phyloP scores from a whole-genome alignment of 1,140 invertebrate genomes.

The Diorhabda elongata region DNA sequence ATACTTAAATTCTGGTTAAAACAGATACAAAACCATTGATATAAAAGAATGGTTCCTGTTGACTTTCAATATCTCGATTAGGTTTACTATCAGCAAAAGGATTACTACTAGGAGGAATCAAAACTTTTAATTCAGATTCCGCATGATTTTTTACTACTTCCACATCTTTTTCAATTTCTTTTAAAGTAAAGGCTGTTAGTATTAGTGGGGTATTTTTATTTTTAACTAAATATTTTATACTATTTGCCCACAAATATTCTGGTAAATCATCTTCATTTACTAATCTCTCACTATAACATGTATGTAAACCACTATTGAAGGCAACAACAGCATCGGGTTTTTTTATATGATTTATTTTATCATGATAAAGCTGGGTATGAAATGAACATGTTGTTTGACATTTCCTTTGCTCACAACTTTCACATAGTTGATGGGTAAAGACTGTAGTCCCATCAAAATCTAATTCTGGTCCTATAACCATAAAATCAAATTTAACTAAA shows the following conservation, averaged over 20 bases:
- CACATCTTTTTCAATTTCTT: slow-evolving; percentile 36
- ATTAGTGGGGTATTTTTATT: slow-evolving; percentile 34
- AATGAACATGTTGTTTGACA: slow-evolving; percentile 22
- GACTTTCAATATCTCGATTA: slow-evolving; percentile 29
- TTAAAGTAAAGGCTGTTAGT: slow-evolving; percentile 42
- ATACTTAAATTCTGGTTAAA: slow-evolving; percentile 9
- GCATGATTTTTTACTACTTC: slow-evolving; percentile 14
- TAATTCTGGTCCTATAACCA: slow-evolving; percentile 42
- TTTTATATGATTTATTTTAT: slow-evolving; percentile 29
- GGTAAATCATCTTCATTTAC: not conserved
- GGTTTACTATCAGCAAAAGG: slow-evolving; percentile 34
- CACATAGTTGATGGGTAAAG: slow-evolving; percentile 24
- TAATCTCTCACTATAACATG: slow-evolving; percentile 23
- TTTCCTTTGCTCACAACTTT: slow-evolving; percentile 28
- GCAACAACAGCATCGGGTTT: slow-evolving; percentile 40
- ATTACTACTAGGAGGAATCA: slow-evolving; percentile 28
- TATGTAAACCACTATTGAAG: slow-evolving; percentile 45
- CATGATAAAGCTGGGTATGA: slow-evolving; percentile 34
- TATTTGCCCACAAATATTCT: slow-evolving; percentile 39
- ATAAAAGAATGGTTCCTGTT: slow-evolving; percentile 32
- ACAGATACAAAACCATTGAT: slow-evolving; percentile 33
- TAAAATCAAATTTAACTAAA: slow-evolving; percentile 29
- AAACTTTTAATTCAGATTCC: slow-evolving; percentile 16
- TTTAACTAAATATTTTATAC: slow-evolving; percentile 33
- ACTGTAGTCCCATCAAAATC: slow-evolving; percentile 17